Conservation (phyloP, 1,140 invertebrate genomes). For the Sogatella furcifera region DNA sequence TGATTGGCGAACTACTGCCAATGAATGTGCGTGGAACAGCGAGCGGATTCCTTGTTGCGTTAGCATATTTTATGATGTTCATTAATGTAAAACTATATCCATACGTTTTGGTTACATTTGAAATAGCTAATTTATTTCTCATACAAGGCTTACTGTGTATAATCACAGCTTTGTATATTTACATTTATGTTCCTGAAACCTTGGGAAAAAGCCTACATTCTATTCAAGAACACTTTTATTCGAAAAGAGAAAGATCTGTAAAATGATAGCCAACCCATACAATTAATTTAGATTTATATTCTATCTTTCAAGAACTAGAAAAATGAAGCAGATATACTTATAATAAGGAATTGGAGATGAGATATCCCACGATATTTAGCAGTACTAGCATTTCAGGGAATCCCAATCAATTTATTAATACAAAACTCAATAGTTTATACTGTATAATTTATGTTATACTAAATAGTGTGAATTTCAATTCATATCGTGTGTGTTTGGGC, state of each 20-base stretch:
- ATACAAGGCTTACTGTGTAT: conserved; percentile 46
- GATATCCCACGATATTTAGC: too few species aligned
- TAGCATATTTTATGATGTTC: conserved; percentile 53
- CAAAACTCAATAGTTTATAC: too few species aligned
- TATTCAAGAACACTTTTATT: conserved; percentile 36
- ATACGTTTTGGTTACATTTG: conserved; percentile 36
- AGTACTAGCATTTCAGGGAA: too few species aligned
- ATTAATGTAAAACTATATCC: conserved; percentile 50
- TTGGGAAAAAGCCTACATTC: conserved; percentile 50
- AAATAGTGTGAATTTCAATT: too few species aligned
- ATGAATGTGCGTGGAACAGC: conserved; percentile 36
- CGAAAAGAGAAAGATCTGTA: not conserved
- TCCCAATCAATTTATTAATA: too few species aligned
- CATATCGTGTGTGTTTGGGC: too few species aligned
- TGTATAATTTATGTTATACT: too few species aligned
- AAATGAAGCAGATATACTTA: too few species aligned
- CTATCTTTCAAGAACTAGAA: too few species aligned
- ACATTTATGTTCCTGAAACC: conserved; percentile 58
- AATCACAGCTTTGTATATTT: conserved; percentile 43
- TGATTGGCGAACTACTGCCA: conserved; percentile 38
- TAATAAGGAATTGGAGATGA: too few species aligned
- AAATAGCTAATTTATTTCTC: conserved; percentile 44
- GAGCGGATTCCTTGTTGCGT: conserved; percentile 42
- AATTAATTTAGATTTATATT: too few species aligned
- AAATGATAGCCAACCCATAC: too few species aligned